Percentiles rank a stretch among this genome's conserved stretches.
Conservation (phyloP, 2,113 vertebrate genomes). For the Epinephelus cyanopodus region DNA sequence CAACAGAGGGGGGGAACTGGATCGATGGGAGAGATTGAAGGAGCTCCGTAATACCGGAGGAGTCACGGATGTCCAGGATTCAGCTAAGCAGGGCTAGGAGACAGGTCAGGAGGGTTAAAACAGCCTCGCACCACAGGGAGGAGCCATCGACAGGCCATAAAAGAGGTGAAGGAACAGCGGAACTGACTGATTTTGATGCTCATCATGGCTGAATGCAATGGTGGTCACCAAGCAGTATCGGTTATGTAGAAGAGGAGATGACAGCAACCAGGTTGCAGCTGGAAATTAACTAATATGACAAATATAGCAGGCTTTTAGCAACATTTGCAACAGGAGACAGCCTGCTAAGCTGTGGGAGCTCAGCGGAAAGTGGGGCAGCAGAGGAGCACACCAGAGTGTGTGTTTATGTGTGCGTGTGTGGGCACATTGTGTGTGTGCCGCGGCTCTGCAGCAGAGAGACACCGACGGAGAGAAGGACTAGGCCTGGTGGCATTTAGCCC, state of each 20-base stretch:
- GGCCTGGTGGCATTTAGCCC: slow-evolving; percentile 80
- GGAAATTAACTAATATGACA: slow-evolving; percentile 32
- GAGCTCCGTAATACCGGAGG: slow-evolving; percentile 76
- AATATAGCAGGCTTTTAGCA: slow-evolving; percentile 39
- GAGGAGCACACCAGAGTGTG: slow-evolving; percentile 38
- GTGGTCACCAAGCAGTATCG: neutral
- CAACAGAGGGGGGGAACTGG: slow-evolving; percentile 69
- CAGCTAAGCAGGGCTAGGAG: slow-evolving; percentile 74
- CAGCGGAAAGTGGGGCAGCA: slow-evolving; percentile 61
- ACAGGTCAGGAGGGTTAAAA: slow-evolving; percentile 78
- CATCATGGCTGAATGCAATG: slow-evolving; percentile 19
- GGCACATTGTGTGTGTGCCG: slow-evolving; percentile 23
- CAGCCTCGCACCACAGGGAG: slow-evolving; percentile 67
- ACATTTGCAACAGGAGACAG: slow-evolving; percentile 55
- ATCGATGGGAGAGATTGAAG: slow-evolving; percentile 82
- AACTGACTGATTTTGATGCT: slow-evolving; percentile 62
- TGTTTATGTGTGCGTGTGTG: slow-evolving; percentile 24
- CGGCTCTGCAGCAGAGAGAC: slow-evolving; percentile 54
- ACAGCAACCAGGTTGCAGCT: neutral
- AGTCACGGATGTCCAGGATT: slow-evolving; percentile 75
- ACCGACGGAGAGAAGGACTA: slow-evolving; percentile 66
- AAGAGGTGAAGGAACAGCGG: slow-evolving; percentile 53
- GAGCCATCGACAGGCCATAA: slow-evolving; percentile 65
- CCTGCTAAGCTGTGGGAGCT: slow-evolving; percentile 60
- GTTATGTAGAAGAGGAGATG: neutral